Evolutionary conservation across 2,888 invertebrate species (phyloP).

Genomic region (Mylabris sibirica): DNA sequence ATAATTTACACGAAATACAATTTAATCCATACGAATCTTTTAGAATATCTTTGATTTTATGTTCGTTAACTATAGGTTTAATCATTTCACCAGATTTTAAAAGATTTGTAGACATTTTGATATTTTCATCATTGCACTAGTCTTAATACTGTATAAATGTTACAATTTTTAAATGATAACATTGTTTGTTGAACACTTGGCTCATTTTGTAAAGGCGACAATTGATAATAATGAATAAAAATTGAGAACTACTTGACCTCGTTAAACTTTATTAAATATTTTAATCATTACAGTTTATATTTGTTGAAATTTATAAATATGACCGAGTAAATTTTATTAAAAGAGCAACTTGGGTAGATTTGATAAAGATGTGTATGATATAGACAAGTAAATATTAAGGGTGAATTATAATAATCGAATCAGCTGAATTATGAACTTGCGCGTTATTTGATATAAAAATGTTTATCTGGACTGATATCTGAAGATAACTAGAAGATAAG

Average conservation of each 20-base stretch:
- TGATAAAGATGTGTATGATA: background rate
- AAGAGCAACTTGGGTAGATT: too few relatives aligned
- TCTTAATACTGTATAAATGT: too few relatives aligned
- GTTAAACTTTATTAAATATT: background rate
- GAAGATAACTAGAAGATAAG: background rate
- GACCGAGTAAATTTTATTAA: too few relatives aligned
- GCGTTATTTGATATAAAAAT: background rate
- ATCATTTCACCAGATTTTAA: conserved; percentile 66
- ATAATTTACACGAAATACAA: conserved; percentile 66
- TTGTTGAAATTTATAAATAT: background rate
- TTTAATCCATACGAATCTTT: conserved; percentile 70
- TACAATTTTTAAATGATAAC: too few relatives aligned
- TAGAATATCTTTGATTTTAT: conserved; percentile 65
- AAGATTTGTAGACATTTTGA: background rate
- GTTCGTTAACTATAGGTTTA: conserved; percentile 65
- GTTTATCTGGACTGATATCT: background rate
- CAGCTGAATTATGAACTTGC: background rate
- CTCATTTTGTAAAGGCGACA: background rate
- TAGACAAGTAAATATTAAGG: background rate
- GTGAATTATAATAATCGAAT: background rate
- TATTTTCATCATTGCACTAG: conserved; percentile 14
- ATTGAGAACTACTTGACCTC: conserved; percentile 10
- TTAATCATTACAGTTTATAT: background rate
- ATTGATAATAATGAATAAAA: conserved; percentile 25
- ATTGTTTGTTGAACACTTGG: too few relatives aligned